phyloP scores from a whole-genome alignment of 2,113 vertebrate species.

The Corapipo altera region DNA sequence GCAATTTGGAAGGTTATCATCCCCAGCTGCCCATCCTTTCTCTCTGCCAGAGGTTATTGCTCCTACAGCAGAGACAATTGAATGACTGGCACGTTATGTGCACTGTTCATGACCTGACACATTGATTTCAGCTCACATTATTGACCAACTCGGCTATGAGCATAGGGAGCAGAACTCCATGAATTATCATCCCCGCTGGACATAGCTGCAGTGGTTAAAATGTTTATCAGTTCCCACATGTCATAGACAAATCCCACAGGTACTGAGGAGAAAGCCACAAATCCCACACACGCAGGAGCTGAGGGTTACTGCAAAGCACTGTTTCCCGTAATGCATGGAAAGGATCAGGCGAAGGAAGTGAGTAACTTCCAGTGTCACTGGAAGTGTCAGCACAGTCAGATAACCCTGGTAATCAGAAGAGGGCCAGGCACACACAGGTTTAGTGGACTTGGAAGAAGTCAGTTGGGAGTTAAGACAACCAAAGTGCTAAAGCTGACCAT shows the following conservation, averaged over 20 bases:
- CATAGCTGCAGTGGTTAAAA: not conserved
- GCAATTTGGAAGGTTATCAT: not conserved
- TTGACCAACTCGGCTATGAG: not conserved
- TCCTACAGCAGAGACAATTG: not conserved
- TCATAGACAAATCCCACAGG: not conserved
- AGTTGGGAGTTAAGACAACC: not conserved
- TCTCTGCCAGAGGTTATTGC: not conserved
- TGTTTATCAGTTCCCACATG: not conserved
- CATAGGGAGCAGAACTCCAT: not conserved
- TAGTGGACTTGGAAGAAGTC: not conserved
- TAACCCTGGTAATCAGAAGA: not conserved
- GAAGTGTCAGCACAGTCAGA: not conserved
- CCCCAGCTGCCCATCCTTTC: not conserved
- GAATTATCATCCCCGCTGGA: not conserved
- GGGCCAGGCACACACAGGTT: not conserved
- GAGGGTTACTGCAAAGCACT: not conserved
- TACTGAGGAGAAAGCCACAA: not conserved
- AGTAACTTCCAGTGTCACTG: not conserved
- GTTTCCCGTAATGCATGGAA: accelerated
- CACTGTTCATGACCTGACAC: not conserved
- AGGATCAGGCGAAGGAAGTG: not conserved
- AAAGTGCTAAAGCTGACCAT: not conserved
- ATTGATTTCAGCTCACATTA: not conserved
- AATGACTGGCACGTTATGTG: not conserved
- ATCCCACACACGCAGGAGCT: not conserved